A percentile compares a stretch with the other conserved stretches of the same genome.
These are phyloP conservation scores for Falco rusticolus DNA, from an alignment of 2,797 vertebrate genomes.

Conservation along the genomic window DNA sequence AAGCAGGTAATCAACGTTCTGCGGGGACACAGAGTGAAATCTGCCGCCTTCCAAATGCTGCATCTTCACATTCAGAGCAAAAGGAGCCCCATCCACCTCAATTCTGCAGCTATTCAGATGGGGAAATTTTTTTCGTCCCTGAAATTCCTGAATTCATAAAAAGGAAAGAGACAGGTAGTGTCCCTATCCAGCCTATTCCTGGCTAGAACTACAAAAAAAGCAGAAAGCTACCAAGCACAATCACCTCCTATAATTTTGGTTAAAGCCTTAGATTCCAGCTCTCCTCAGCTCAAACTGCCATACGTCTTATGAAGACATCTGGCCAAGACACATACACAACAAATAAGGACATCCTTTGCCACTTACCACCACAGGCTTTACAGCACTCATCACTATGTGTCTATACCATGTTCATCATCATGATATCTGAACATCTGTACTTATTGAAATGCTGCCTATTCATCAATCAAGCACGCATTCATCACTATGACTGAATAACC, in stretches of 20 bases:
- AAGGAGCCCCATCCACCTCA: neutral
- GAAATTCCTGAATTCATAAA: neutral
- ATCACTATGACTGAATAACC: neutral
- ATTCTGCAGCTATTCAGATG: neutral
- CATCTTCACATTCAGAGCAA: neutral
- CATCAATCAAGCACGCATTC: neutral
- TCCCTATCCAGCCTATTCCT: neutral
- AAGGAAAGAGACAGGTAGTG: rapidly evolving
- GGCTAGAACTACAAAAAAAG: neutral
- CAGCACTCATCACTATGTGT: neutral
- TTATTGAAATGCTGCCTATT: neutral
- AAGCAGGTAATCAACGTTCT: neutral
- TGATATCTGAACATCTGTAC: neutral
- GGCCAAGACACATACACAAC: neutral
- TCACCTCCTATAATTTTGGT: neutral
- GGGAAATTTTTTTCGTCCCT: rapidly evolving
- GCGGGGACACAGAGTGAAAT: neutral
- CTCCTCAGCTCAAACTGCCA: neutral
- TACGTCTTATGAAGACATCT: neutral
- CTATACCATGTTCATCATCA: rapidly evolving
- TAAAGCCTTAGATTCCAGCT: neutral
- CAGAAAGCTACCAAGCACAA: neutral
- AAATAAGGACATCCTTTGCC: neutral
- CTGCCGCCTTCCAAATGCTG: neutral
- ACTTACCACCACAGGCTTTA: rapidly evolving